phyloP scores from a whole-genome alignment of 2,888 invertebrate genomes.

The Mimachlamys varia region DNA sequence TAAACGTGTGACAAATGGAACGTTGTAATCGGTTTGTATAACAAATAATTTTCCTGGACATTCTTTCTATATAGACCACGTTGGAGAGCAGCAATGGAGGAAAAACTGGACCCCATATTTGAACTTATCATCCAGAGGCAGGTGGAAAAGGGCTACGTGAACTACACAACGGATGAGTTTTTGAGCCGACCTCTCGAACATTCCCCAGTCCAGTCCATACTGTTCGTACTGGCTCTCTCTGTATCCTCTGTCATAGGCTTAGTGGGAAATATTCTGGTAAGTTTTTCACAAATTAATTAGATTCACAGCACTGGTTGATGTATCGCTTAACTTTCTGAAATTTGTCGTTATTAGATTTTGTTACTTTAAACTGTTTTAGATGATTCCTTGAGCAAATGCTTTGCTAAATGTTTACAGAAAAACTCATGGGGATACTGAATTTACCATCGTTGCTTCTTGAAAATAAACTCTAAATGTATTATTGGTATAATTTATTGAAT shows the following conservation, averaged over 20 bases:
- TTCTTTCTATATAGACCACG: too few relatives aligned
- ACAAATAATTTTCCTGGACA: neutral
- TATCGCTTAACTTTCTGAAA: too few relatives aligned
- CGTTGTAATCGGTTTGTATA: neutral
- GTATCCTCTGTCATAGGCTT: conserved; percentile 37
- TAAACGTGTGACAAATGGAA: too few relatives aligned
- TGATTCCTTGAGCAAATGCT: too few relatives aligned
- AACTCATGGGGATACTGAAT: too few relatives aligned
- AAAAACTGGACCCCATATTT: conserved; percentile 29
- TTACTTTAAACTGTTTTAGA: too few relatives aligned
- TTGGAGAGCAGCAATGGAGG: neutral
- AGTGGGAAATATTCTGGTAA: conserved; percentile 43
- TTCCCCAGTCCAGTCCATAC: conserved; percentile 17
- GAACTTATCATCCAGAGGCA: conserved; percentile 37
- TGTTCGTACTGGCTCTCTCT: conserved; percentile 36
- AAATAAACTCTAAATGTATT: too few relatives aligned
- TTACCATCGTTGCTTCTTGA: too few relatives aligned
- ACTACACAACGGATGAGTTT: conserved; percentile 17
- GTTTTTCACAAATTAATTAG: neutral
- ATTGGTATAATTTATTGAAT: too few relatives aligned
- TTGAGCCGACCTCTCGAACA: conserved; percentile 39
- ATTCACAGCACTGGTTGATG: too few relatives aligned
- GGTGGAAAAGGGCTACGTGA: conserved; percentile 34
- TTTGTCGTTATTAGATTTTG: too few relatives aligned
- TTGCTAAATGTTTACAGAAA: too few relatives aligned